Percentiles rank a stretch among this genome's conserved stretches.
Conservation (phyloP, 1,140 invertebrate genomes). For the Drosophila sp. region DNA sequence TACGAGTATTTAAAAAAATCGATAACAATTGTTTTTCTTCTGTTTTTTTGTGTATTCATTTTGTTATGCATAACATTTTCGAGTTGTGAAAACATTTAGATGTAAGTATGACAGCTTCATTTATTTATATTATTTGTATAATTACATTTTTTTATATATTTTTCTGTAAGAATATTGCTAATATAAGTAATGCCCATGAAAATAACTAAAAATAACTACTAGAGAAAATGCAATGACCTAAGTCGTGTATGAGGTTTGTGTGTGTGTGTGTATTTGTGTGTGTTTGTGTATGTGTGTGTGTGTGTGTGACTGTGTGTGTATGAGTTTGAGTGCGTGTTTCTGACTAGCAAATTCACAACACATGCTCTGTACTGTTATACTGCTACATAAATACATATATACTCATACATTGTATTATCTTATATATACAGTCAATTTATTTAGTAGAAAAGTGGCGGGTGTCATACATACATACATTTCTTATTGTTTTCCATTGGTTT, state of each 20-base stretch:
- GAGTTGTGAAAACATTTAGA: constrained; percentile 40
- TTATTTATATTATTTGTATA: constrained; percentile 27
- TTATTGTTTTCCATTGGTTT: background rate
- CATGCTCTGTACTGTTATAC: constrained; percentile 71
- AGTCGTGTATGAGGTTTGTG: constrained; percentile 30
- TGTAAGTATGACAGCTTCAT: constrained; percentile 34
- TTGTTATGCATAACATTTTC: constrained; percentile 52
- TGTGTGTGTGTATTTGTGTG: constrained; percentile 32
- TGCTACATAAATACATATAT: constrained; percentile 72
- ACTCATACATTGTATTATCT: constrained; percentile 62
- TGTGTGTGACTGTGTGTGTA: constrained; percentile 12
- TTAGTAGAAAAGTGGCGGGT: constrained; percentile 80
- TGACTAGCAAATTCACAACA: constrained; percentile 70
- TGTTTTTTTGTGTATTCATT: constrained; percentile 30
- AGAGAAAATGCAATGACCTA: constrained; percentile 45
- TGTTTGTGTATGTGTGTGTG: constrained; percentile 24
- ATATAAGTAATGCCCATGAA: constrained; percentile 38
- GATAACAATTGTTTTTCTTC: constrained; percentile 45
- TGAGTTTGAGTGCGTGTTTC: constrained; percentile 29
- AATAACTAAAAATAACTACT: constrained; percentile 31
- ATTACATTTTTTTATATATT: constrained; percentile 14
- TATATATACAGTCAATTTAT: constrained; percentile 75
- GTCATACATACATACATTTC: constrained; percentile 65
- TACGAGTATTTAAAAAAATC: constrained; percentile 48
- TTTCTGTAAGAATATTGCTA: constrained; percentile 41